Evolutionary conservation across 2,888 invertebrate genomes (phyloP), one percentile per base, ranked within the genome.

Genomic region (Pristionchus japonicus): DNA sequence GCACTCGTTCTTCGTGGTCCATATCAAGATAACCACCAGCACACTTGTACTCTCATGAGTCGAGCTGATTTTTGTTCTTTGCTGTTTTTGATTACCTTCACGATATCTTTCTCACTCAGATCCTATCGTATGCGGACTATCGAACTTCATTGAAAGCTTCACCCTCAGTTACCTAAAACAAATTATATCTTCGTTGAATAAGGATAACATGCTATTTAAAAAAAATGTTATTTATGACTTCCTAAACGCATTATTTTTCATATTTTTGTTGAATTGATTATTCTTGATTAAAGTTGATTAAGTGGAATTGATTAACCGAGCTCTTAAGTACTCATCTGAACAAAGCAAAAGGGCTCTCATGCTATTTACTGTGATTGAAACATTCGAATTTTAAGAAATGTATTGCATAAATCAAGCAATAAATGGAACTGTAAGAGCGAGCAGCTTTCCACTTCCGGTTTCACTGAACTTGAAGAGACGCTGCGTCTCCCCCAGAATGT

Each of bases 31-130:
- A 89, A 64, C 89, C 88, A n/a, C 82, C 97, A n/a, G n/a, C n/a
- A n/a, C n/a, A n/a, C n/a, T n/a, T n/a, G 96, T 95, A 96, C 96
- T 97, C 64, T 23, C 61, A 64, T 11, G 20, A 34, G 27, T 31
- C 13, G 31, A 2, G 20, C 37, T 37, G 23, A 37, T 70, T 17
- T 6, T 70, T 37, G 17, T 20, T 70, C 4, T 37, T n/a, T 1
- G 17, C 37, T 0, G 2, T 17, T 3, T 20, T 20, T 20, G 13
- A 37, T 43, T 34, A 93, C 92, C 90, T 98, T 98, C 95, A 98
- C 98, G 96, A 97, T 98, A 95, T 99, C 99, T 95, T 98, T 98
- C 93, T 98, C 98, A 64, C 97, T 97, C 92, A 98, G 96, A 93
- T 97, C 97, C 92, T 98, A 96, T 95, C 97, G 97, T 95, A 97